A percentile compares a stretch with the other conserved stretches of the same genome.
Evolutionary conservation across 2,888 invertebrate species (phyloP).

Genomic region (Eustalomyia histrio): DNA sequence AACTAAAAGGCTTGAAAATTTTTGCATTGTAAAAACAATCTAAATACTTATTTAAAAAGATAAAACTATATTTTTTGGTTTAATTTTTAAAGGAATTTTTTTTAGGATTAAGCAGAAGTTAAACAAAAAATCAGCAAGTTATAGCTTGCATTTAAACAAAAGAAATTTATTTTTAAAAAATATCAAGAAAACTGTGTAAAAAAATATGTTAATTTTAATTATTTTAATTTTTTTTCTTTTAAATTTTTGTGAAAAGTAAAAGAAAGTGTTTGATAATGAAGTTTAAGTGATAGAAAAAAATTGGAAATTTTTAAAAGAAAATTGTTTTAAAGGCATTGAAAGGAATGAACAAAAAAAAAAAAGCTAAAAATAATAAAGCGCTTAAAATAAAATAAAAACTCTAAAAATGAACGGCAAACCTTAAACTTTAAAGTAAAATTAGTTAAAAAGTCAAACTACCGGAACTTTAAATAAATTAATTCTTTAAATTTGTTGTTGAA

Average conservation of each 20-base stretch:
- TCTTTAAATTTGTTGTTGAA: no score
- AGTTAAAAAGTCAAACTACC: no score
- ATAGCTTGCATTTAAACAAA: slow-evolving; percentile 54
- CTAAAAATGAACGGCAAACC: no score
- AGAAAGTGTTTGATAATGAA: neutral
- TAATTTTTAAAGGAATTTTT: slow-evolving; percentile 5
- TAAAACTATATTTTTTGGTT: neutral
- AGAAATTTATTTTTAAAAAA: slow-evolving; percentile 52
- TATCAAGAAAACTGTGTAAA: slow-evolving; percentile 52
- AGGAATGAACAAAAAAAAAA: no score
- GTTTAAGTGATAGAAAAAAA: neutral
- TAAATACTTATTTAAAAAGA: neutral
- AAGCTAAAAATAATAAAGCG: no score
- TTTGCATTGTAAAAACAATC: slow-evolving; percentile 1
- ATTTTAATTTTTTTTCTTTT: neutral
- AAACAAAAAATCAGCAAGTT: slow-evolving; percentile 42
- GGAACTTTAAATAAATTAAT: no score
- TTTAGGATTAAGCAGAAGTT: neutral
- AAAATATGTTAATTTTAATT: slow-evolving; percentile 1
- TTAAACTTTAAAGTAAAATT: no score
- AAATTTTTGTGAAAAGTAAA: neutral
- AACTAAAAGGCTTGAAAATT: slow-evolving; percentile 9
- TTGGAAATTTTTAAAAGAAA: neutral
- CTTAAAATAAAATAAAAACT: no score
- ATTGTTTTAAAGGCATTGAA: no score